Percentiles rank a stretch among this genome's conserved stretches.
These are phyloP conservation scores for Forbesichthys papilliferus DNA, from an alignment of 2,113 vertebrate species.

Conservation along the genomic window DNA sequence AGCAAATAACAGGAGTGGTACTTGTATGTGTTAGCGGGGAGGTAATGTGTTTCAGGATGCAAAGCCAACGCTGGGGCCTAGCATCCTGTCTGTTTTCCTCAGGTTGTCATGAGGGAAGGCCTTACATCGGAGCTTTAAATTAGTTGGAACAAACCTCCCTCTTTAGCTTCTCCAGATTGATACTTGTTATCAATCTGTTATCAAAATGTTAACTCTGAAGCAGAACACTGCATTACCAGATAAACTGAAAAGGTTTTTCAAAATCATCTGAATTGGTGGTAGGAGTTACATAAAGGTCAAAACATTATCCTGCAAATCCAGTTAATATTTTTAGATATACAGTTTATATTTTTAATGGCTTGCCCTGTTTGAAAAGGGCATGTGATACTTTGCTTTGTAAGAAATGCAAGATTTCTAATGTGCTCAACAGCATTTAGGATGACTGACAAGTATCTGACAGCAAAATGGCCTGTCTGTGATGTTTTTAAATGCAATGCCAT, in stretches of 20 bases:
- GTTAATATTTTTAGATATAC: conserved; percentile 14
- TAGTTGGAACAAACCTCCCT: not conserved
- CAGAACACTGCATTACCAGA: not conserved
- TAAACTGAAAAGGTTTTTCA: not conserved
- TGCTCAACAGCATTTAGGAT: conserved; percentile 33
- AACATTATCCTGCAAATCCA: too few species aligned
- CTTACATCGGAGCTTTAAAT: not conserved
- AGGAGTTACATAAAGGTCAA: not conserved
- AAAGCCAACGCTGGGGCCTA: too few species aligned
- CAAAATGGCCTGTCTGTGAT: conserved; percentile 20
- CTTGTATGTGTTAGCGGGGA: too few species aligned
- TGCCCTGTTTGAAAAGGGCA: conserved; percentile 42
- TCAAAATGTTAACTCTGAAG: not conserved
- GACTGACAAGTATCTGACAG: conserved; percentile 29
- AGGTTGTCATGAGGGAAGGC: not conserved
- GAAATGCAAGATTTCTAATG: not conserved
- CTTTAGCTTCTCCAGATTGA: not conserved
- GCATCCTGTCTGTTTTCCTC: not conserved
- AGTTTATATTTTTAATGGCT: conserved; percentile 28
- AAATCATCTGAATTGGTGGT: not conserved
- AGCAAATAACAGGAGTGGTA: too few species aligned
- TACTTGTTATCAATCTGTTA: not conserved
- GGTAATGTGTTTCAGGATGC: not conserved
- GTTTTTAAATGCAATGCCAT: conserved; percentile 18
- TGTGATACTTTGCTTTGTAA: conserved; percentile 35